Conservation (phyloP, 2,888 invertebrate genomes). For the Cephus spinipes region DNA sequence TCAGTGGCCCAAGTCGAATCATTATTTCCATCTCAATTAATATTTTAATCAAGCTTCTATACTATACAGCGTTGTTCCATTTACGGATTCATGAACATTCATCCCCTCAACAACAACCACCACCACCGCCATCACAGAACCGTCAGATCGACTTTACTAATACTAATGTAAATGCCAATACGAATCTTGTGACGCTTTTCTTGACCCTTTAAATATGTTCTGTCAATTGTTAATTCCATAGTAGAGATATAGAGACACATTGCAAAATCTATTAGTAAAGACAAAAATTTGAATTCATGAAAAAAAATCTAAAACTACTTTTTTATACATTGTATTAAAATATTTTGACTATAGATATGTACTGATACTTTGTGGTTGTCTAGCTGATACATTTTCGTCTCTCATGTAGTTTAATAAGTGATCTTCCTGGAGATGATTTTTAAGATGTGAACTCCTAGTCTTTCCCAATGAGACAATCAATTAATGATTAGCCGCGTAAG, state of each 20-base stretch:
- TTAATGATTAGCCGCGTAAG: not conserved
- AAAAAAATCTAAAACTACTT: not conserved
- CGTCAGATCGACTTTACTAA: not conserved
- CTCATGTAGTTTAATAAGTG: not conserved
- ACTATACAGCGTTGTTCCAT: slow-evolving; percentile 59
- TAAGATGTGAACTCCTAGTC: not conserved
- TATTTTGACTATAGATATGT: not conserved
- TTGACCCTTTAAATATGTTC: not conserved
- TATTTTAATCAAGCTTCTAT: slow-evolving; percentile 64
- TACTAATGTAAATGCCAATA: not conserved
- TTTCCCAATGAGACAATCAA: not conserved
- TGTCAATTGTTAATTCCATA: not conserved
- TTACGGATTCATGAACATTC: slow-evolving; percentile 53
- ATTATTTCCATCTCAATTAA: slow-evolving; percentile 67
- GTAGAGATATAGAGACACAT: not conserved
- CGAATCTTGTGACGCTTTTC: not conserved
- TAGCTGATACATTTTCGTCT: too few relatives aligned
- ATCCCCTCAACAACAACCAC: not conserved
- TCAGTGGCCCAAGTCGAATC: slow-evolving; percentile 45
- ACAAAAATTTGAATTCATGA: too few relatives aligned
- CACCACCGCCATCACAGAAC: not conserved
- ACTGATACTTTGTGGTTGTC: not conserved
- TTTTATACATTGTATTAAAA: not conserved
- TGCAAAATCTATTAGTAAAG: not conserved
- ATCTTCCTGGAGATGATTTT: not conserved